Evolutionary conservation across 2,888 invertebrate species (phyloP), one percentile per base, ranked within the genome.

Genomic region (Platynereis dumerilii): DNA sequence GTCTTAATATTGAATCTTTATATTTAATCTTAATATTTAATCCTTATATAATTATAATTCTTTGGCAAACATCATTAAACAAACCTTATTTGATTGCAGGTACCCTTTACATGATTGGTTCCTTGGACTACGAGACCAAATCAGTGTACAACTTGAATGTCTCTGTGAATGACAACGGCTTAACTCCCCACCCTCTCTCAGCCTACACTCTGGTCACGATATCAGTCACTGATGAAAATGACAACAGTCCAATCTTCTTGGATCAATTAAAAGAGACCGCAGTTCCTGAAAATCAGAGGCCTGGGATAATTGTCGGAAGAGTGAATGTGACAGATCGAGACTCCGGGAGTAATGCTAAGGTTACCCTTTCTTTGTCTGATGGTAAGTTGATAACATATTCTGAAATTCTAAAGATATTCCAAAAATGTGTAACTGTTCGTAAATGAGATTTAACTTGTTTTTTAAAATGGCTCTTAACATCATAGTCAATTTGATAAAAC

Each of bases 71-170:
- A n/a, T n/a, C n/a, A n/a, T n/a, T n/a, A n/a, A n/a, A n/a, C n/a
- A n/a, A n/a, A n/a, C n/a, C n/a, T n/a, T n/a, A n/a, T n/a, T n/a
- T n/a, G n/a, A n/a, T n/a, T n/a, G 7, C 60, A 76, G 76, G 76
- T 55, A 61, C 63, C 3, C 39, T 75, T 7, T 52, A 15, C 22
- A 68, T 75, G 17, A 58, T 70, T 39, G 75, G 75, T 17, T 59
- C 60, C 1, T 61, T 76, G 39, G 74, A 75, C 70, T 65, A 72
- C 24, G 74, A 75, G 29, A 55, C 39, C 24, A 61, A 58, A 20
- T 42, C 58, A 12, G 24, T 7, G 5, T 74, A 73, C 55, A 28
- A 28, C 17, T 58, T 76, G 15, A 68, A 44, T 26, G 64, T 74
- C 1, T 60, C 68, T n/a, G 76, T 70, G 1, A 66, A 53, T 48